phyloP scores from a whole-genome alignment of 2,113 vertebrate genomes.

The Megalops atlanticus region DNA sequence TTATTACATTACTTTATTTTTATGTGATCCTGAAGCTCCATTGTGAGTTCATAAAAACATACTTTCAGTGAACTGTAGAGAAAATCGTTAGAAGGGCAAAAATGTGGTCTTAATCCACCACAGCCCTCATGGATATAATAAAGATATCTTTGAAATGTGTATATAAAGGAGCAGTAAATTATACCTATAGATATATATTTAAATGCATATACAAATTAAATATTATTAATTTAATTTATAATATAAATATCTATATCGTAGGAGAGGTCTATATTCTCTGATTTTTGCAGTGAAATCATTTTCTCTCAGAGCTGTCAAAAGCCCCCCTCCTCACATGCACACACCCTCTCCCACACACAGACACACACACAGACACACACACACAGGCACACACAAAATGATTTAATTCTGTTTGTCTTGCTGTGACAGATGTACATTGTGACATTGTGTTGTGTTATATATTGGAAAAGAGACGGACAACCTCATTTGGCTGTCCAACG shows the following conservation, averaged over 20 bases:
- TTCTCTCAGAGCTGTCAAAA: neutral
- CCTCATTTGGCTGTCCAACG: no score
- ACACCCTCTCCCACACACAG: no score
- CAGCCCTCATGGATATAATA: constrained; percentile 38
- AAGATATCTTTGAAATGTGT: constrained; percentile 63
- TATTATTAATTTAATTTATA: constrained; percentile 42
- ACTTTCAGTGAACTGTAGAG: no score
- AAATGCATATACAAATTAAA: constrained; percentile 53
- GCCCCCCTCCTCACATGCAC: neutral
- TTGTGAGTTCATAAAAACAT: no score
- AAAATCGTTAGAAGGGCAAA: constrained; percentile 28
- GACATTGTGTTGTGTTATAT: no score
- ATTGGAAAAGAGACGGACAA: no score
- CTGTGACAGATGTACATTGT: no score
- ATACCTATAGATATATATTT: constrained; percentile 59
- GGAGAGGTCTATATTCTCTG: constrained; percentile 54
- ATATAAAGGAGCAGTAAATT: constrained; percentile 71
- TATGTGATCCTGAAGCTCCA: neutral
- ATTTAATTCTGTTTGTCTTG: no score
- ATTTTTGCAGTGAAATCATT: constrained; percentile 35
- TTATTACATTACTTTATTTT: neutral
- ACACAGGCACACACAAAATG: no score
- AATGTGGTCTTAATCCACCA: constrained; percentile 17
- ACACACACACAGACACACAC: no score
- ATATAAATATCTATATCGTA: constrained; percentile 51